These are phyloP conservation scores for Megamerina dolium DNA, from an alignment of 2,888 invertebrate species.

Conservation along the genomic window DNA sequence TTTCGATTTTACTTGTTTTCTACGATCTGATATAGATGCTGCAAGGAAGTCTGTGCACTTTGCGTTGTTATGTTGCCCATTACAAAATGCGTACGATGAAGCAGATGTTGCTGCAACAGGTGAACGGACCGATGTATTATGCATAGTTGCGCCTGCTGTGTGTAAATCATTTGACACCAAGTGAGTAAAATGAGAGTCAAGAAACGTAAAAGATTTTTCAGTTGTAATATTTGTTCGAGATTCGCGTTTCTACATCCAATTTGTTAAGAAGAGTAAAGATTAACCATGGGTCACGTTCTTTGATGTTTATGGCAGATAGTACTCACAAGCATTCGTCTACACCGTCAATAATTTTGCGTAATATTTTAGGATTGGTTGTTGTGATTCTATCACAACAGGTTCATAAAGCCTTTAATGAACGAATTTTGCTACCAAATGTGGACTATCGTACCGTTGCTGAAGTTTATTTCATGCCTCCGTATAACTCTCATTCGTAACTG, in stretches of 20 bases:
- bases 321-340: too few relatives aligned
- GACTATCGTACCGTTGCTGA: neutral
- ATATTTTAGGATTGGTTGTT: too few relatives aligned
- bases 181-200: conserved; percentile 2
- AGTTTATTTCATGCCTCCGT: conserved; percentile 3
- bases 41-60: neutral
- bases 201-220: neutral
- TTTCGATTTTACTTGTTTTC: neutral
- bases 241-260: too few relatives aligned
- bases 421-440: neutral
- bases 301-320: too few relatives aligned
- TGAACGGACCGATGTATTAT: neutral
- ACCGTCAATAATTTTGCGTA: too few relatives aligned
- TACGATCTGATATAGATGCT: conserved; percentile 1
- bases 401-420: neutral
- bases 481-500: conserved; percentile 4
- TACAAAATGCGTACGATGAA: neutral
- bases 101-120: neutral
- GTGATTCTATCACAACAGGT: too few relatives aligned
- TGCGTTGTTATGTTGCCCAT: neutral
- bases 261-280: too few relatives aligned
- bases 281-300: too few relatives aligned
- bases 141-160: neutral
- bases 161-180: conserved; percentile 2
- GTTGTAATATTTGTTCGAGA: too few relatives aligned